A percentile compares a stretch with the other conserved stretches of the same genome.
Conservation (phyloP, 2,797 vertebrate genomes). For the Platalea minor region DNA sequence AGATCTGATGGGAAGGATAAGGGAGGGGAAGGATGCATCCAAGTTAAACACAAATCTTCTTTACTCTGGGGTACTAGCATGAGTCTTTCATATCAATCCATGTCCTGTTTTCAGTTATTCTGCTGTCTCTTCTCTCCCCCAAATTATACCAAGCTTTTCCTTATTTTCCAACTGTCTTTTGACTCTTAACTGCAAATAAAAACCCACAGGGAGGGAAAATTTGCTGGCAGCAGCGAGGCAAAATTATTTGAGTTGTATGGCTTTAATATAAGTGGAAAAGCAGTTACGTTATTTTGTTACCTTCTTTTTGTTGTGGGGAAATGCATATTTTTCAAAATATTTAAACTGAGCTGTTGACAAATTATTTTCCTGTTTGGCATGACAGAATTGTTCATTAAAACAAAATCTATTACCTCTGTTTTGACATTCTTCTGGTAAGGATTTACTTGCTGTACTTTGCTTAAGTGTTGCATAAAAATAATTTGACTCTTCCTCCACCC, state of each 20-base stretch:
- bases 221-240: neutral
- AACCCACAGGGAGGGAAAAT: neutral
- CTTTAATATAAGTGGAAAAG: neutral
- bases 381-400: neutral
- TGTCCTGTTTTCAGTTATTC: neutral
- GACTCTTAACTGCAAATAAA: neutral
- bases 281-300: neutral
- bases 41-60: neutral
- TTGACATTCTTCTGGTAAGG: neutral
- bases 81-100: neutral
- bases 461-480: neutral
- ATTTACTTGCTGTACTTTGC: neutral
- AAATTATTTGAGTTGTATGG: neutral
- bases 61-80: neutral
- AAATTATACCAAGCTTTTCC: neutral
- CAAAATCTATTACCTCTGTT: neutral
- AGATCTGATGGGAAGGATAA: neutral
- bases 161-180: neutral
- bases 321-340: neutral
- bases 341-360: neutral
- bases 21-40: neutral
- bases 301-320: neutral
- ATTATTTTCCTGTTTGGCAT: neutral
- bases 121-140: neutral
- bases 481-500: neutral